Percentiles rank a stretch among this genome's conserved stretches.
Conservation (phyloP, 2,888 invertebrate genomes). For the Halictus quadricinctus region DNA sequence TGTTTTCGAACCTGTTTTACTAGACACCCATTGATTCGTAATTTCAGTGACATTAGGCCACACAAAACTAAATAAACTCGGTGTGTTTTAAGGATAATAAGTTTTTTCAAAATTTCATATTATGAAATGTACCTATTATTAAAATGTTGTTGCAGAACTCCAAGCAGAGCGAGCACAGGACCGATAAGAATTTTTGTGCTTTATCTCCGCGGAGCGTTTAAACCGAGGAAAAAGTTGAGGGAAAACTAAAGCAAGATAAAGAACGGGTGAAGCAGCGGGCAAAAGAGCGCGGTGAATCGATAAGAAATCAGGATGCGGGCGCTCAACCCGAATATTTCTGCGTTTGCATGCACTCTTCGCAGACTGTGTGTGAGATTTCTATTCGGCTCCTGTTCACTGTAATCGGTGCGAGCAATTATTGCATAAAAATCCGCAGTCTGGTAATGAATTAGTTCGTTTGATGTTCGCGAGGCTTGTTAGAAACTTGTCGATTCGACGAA, state of each 20-base stretch:
- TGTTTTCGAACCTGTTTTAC: too few relatives aligned
- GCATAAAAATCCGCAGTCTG: not conserved
- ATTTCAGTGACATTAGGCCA: too few relatives aligned
- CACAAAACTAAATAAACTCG: not conserved
- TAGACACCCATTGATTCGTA: too few relatives aligned
- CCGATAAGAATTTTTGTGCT: conserved; percentile 45
- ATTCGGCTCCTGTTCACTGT: too few relatives aligned
- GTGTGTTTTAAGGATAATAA: not conserved
- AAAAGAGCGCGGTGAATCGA: conserved; percentile 61
- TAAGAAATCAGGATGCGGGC: conserved; percentile 67
- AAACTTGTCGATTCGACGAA: not conserved
- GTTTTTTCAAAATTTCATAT: not conserved
- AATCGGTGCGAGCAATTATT: too few relatives aligned
- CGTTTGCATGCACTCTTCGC: conserved; percentile 74
- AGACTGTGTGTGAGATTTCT: conserved; percentile 30
- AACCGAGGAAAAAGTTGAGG: conserved; percentile 31
- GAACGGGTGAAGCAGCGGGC: conserved; percentile 15
- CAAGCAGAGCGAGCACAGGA: conserved; percentile 28
- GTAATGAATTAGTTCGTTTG: not conserved
- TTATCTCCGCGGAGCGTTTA: conserved; percentile 41
- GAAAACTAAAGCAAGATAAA: conserved; percentile 38
- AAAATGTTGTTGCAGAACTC: conserved; percentile 1
- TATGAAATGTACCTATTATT: not conserved
- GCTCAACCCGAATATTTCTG: conserved; percentile 67
- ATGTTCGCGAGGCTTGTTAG: too few relatives aligned